phyloP scores from a whole-genome alignment of 2,797 vertebrate species.

The Huso huso region DNA sequence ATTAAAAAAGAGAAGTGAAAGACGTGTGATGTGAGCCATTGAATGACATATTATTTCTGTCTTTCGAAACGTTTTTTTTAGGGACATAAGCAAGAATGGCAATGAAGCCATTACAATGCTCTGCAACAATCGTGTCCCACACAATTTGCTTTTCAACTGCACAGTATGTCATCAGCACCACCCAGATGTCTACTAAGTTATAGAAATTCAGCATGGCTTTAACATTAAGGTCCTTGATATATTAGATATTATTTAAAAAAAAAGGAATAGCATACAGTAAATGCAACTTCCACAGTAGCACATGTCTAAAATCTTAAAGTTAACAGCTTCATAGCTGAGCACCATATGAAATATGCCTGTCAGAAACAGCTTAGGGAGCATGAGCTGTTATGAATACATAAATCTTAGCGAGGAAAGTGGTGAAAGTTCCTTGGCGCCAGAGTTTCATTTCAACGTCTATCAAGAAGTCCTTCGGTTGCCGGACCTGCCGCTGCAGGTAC shows the following conservation, averaged over 20 bases:
- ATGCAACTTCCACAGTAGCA: slow-evolving; percentile 35
- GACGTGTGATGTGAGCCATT: no score
- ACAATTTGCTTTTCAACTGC: no score
- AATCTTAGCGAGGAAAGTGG: slow-evolving; percentile 71
- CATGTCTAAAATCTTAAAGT: slow-evolving; percentile 28
- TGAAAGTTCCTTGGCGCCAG: slow-evolving; percentile 79
- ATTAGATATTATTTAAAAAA: no score
- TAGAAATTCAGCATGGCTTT: slow-evolving; percentile 5
- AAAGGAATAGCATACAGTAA: slow-evolving; percentile 27
- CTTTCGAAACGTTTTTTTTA: no score
- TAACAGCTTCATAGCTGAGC: slow-evolving; percentile 41
- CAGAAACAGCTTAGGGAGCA: slow-evolving; percentile 53
- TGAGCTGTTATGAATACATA: slow-evolving; percentile 86
- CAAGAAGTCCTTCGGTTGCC: slow-evolving; percentile 75
- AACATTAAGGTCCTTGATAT: no score
- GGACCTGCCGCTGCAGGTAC: slow-evolving; percentile 74
- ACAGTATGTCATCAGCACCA: no score
- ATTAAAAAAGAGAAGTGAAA: no score
- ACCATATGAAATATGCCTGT: slow-evolving; percentile 41
- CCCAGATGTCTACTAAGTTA: neutral
- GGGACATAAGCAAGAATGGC: no score
- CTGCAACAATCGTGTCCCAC: no score
- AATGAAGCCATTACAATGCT: no score
- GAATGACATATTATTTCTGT: no score
- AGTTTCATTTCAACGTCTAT: slow-evolving; percentile 93